Base-by-base conservation (phyloP, 23 tunicate species). In the Trididemnum miniatum region DNA sequence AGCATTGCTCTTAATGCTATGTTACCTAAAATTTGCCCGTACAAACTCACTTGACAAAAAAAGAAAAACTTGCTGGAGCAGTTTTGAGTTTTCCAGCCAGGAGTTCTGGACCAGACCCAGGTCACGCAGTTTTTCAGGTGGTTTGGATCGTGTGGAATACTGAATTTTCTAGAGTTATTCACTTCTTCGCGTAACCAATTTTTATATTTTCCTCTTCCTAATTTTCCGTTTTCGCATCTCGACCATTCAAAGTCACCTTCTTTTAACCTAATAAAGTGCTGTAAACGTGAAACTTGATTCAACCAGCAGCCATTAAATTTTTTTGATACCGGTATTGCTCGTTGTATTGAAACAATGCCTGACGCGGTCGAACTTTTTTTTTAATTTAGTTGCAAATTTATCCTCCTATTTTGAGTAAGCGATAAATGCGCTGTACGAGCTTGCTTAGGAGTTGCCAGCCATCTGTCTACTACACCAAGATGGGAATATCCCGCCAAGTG, bases 41-140 rank as follows among this genome's bases (percentile, higher is more conserved):
- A 44, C 54, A 15, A 9, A 44, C 9, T 73, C 38, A 73, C 79
- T 34, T 73, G 79, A 25, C 79, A 73, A 15, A 73, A 3, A 39
- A 73, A 73, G 31, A 9, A 37, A 73, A 73, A 73, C 2, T 73
- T 25, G 20, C 38, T 25, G 57, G 29, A 38, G 30, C 79, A 73
- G 59, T 26, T 38, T 73, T 73, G 79, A 2, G 79, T 39, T 39
- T 73, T 73, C 79, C 79, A 73, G 9, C 59, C 59, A 20, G 79
- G 79, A 9, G 59, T 20, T 12, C 3, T 20, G 9, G 79, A 73
- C 57, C 59, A 73, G 20, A 15, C 25, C 79, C 79, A 73, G 20
- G 79, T 73, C 28, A 73, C 79, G 59, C 79, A 73, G 31, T 39
- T 73, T 23, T 22, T n/a, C 25, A 34, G 1, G 29, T 38, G 79